A percentile compares a stretch with the other conserved stretches of the same genome.
Conservation (phyloP, 64 coral and sea anemone species). For the Cladopsammia gracilis region DNA sequence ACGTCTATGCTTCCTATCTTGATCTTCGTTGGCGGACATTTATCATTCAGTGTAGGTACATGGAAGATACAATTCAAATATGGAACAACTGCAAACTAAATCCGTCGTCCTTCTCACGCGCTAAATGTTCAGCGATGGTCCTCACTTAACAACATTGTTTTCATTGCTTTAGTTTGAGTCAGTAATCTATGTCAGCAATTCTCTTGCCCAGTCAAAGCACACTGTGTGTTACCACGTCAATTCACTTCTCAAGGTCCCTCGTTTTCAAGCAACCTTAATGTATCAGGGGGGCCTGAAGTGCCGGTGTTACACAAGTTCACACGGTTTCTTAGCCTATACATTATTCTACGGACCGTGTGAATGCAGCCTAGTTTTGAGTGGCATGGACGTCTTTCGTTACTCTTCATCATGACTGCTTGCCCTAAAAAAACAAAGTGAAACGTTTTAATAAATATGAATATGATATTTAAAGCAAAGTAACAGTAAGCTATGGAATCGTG, state of each 20-base stretch:
- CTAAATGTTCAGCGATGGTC: not conserved
- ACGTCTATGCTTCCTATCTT: too few species aligned
- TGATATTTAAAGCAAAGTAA: too few species aligned
- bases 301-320: not conserved
- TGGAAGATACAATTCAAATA: too few species aligned
- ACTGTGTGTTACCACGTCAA: too few species aligned
- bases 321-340: not conserved
- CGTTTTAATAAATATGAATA: too few species aligned
- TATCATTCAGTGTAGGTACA: too few species aligned
- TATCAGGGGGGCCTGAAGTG: not conserved
- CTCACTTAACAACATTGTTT: not conserved
- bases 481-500: too few species aligned
- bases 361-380: not conserved
- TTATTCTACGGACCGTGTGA: slow-evolving; percentile 28
- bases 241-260: too few species aligned
- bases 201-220: too few species aligned
- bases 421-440: not conserved
- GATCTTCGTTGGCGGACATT: too few species aligned
- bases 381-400: not conserved
- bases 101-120: not conserved
- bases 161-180: not conserved
- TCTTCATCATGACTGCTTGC: slow-evolving; percentile 4
- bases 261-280: not conserved
- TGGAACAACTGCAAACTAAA: not conserved
- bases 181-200: not conserved